Evolutionary conservation across 2,797 vertebrate genomes (phyloP), one percentile per base, ranked within the genome.

Genomic region (Setipinna tenuifilis): DNA sequence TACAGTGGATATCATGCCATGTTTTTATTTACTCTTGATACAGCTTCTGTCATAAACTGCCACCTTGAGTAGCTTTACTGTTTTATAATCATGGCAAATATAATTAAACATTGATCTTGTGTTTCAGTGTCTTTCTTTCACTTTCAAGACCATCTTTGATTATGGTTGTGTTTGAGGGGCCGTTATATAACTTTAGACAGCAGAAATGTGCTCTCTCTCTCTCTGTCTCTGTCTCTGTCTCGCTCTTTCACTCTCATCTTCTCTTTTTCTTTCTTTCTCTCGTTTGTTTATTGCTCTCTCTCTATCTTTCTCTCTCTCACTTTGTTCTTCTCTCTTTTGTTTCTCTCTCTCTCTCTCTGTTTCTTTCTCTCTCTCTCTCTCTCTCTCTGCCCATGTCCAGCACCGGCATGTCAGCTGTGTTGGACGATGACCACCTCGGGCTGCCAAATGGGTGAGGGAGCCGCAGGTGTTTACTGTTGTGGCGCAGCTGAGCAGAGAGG

Each of bases 381-480:
- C 35, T 78, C 71, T 78, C 71, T 78, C 17, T 78, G 31, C 19
- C 71, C 21, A 41, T 16, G 28, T 68, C 75, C 61, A 54, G 84
- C 68, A 75, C 88, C 83, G 78, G 71, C 2, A 7, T 78, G 31
- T 78, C 71, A 78, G 71, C 71, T 78, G 71, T 78, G 71, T 78
- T 17, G 35, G 71, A 14, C 0, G 71, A 44, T 78, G 71, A 78
- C 31, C 71, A 86, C 81, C 83, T 75, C 35, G 0, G n/a, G 50
- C 35, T 82, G 83, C 62, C 85, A 84, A 84, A 81, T 65, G 35
- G 78, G 31, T 58, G 85, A 46, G 75, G 65, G 68, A 50, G 75
- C 1, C 68, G 35, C 50, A 68, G 41, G 54, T 90, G 90, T 93
- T 92, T 90, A 91, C 85, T 84, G 85, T n/a, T 50, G 54, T 59